phyloP scores from a whole-genome alignment of 37 sponge, comb jelly and placozoan species.

The Hormiphora californensis region DNA sequence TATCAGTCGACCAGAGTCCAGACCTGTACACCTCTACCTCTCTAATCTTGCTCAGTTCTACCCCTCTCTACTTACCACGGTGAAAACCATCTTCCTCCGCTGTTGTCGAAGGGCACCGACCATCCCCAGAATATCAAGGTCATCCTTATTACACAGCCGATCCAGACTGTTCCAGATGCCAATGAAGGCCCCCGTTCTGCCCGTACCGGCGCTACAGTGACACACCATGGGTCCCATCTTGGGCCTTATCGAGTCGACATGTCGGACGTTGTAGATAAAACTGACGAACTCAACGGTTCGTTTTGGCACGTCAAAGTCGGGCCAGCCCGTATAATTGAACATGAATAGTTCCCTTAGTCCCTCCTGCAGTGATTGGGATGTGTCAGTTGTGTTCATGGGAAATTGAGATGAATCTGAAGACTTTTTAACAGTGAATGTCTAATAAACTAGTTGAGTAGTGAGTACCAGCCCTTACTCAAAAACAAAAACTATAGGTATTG shows the following conservation, averaged over 20 bases:
- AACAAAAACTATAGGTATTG: background rate
- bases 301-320: slow-evolving; percentile 49
- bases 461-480: too few relatives aligned
- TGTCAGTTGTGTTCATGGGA: too few relatives aligned
- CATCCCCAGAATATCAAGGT: background rate
- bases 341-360: slow-evolving; percentile 9
- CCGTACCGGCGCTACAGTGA: slow-evolving; percentile 40
- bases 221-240: slow-evolving; percentile 23
- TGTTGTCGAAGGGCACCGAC: slow-evolving; percentile 19
- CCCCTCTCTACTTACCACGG: background rate
- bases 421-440: too few relatives aligned
- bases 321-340: slow-evolving; percentile 51
- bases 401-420: too few relatives aligned
- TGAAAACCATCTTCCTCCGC: slow-evolving; percentile 32
- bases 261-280: slow-evolving; percentile 53
- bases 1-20: too few relatives aligned
- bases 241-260: background rate
- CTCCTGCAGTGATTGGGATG: background rate
- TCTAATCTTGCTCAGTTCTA: too few relatives aligned
- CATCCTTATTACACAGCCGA: background rate
- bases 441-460: too few relatives aligned
- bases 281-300: slow-evolving; percentile 16
- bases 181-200: slow-evolving; percentile 29
- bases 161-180: slow-evolving; percentile 12
- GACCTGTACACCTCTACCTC: too few relatives aligned